Evolutionary conservation across 2,888 invertebrate species (phyloP).

Genomic region (Atethmia centrago): DNA sequence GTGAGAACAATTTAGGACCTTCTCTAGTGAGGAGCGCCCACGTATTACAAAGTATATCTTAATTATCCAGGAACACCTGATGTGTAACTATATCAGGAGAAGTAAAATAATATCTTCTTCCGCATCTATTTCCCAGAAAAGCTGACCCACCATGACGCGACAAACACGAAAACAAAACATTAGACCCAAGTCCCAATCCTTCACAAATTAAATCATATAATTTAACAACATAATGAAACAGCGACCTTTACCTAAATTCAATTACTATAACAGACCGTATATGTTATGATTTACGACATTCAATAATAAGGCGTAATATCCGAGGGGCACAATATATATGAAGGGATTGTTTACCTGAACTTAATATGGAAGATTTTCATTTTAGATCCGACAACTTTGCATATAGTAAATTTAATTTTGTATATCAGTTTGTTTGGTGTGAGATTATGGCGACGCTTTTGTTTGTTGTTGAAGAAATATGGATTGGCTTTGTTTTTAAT

Average conservation of each 20-base stretch:
- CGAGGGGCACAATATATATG: slow-evolving; percentile 76
- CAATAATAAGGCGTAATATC: slow-evolving; percentile 82
- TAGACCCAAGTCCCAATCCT: slow-evolving; percentile 39
- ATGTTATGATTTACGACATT: slow-evolving; percentile 80
- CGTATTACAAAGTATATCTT: background rate
- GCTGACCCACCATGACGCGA: slow-evolving; percentile 11
- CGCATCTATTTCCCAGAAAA: background rate
- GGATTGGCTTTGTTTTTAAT: background rate
- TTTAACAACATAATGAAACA: slow-evolving; percentile 62
- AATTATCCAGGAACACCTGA: background rate
- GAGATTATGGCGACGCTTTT: slow-evolving; percentile 48
- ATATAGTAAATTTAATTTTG: slow-evolving; percentile 80
- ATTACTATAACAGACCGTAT: slow-evolving; percentile 65
- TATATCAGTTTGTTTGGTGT: slow-evolving; percentile 73
- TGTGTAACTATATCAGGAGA: background rate
- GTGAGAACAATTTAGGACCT: no score
- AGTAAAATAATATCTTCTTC: background rate
- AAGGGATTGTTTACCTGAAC: slow-evolving; percentile 79
- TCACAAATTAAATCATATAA: slow-evolving; percentile 60
- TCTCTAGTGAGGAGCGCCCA: background rate
- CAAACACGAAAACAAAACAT: slow-evolving; percentile 30
- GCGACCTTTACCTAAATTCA: slow-evolving; percentile 63
- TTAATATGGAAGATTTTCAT: slow-evolving; percentile 84
- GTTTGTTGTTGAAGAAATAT: slow-evolving; percentile 53
- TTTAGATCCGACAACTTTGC: slow-evolving; percentile 80